These are phyloP conservation scores for Notodonta dromedarius DNA, from an alignment of 2,888 invertebrate genomes.

Conservation along the genomic window DNA sequence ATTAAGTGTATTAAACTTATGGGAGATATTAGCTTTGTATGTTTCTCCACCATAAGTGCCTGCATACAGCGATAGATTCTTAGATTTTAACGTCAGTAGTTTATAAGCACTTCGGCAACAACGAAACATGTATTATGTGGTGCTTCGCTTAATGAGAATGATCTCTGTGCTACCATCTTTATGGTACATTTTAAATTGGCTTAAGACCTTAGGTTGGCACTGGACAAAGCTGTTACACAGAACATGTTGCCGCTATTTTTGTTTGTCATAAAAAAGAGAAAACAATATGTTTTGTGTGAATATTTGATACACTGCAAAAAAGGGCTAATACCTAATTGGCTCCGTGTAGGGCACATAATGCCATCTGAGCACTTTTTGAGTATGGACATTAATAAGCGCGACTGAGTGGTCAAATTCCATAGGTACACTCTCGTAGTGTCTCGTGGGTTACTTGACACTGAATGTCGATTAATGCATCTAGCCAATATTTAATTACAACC, in stretches of 20 bases:
- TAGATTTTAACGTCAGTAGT: slow-evolving; percentile 34
- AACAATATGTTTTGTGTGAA: too few species aligned
- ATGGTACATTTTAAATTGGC: background rate
- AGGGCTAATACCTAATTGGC: background rate
- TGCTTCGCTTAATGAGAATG: slow-evolving; percentile 28
- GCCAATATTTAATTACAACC: background rate
- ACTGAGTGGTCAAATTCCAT: too few species aligned
- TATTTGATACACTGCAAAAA: too few species aligned
- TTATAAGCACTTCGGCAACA: slow-evolving; percentile 38
- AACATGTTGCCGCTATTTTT: too few species aligned
- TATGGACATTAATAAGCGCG: too few species aligned
- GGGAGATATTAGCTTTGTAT: slow-evolving; percentile 19
- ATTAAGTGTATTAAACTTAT: slow-evolving; percentile 25
- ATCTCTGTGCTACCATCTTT: slow-evolving; percentile 9
- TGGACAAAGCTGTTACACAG: too few species aligned
- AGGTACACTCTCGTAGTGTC: too few species aligned
- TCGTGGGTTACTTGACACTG: too few species aligned
- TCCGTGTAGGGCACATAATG: too few species aligned
- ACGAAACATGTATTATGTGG: slow-evolving; percentile 39
- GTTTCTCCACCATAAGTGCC: slow-evolving; percentile 67
- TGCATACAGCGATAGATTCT: slow-evolving; percentile 52
- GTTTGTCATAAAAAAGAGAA: too few species aligned
- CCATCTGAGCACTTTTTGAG: too few species aligned
- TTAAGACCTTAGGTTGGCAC: background rate
- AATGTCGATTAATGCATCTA: too few species aligned